phyloP scores from a whole-genome alignment of 2,888 invertebrate species.

The Trachelus troglodyta region DNA sequence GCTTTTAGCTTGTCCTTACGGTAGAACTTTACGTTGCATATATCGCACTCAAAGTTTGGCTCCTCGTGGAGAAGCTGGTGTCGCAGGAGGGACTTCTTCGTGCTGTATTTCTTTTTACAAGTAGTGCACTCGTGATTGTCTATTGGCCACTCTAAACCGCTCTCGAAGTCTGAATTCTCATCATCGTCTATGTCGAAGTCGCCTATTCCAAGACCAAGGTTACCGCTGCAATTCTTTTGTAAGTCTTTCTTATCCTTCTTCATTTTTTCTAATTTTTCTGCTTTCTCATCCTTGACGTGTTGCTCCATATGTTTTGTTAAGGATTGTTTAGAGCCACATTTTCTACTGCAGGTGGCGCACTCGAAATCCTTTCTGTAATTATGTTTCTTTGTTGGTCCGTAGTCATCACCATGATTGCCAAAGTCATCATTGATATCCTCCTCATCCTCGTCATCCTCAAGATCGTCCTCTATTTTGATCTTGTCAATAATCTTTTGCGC shows the following conservation, averaged over 20 bases:
- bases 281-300: conserved; percentile 51
- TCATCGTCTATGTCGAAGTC: conserved; percentile 46
- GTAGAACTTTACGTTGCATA: conserved; percentile 62
- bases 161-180: conserved; percentile 59
- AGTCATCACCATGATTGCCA: conserved; percentile 18
- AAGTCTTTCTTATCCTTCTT: conserved; percentile 34
- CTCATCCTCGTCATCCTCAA: conserved; percentile 35
- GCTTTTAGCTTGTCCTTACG: conserved; percentile 63
- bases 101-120: conserved; percentile 62
- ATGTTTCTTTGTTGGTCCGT: conserved; percentile 23
- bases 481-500: conserved; percentile 63
- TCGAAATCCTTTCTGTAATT: conserved; percentile 44
- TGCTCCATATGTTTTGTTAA: conserved; percentile 58
- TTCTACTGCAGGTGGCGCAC: conserved; percentile 56
- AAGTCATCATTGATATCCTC: conserved; percentile 30
- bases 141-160: conserved; percentile 61
- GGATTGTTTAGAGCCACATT: conserved; percentile 56
- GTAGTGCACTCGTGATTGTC: conserved; percentile 61
- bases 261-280: conserved; percentile 20
- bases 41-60: conserved; percentile 63
- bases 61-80: conserved; percentile 63
- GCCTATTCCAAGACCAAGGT: conserved; percentile 3
- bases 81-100: conserved; percentile 60
- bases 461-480: conserved; percentile 57
- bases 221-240: conserved; percentile 12